A percentile compares a stretch with the other conserved stretches of the same genome.
Conservation (phyloP, 2,113 vertebrate species). For the Chamaetylas fuelleborni region DNA sequence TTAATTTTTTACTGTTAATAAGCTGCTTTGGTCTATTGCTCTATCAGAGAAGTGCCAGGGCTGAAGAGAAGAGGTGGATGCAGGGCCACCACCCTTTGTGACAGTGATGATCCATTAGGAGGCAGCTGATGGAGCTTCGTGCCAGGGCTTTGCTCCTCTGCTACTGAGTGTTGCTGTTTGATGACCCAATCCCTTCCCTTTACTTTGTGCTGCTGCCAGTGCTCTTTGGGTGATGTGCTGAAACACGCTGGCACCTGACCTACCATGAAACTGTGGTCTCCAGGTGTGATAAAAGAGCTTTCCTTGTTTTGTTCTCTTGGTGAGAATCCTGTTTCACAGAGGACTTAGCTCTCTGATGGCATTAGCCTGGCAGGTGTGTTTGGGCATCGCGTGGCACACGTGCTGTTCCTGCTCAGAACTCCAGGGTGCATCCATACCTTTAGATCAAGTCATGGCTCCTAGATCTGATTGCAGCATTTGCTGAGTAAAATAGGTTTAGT, state of each 20-base stretch:
- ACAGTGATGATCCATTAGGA: not conserved
- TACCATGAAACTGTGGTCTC: not conserved
- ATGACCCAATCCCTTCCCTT: not conserved
- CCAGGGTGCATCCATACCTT: not conserved
- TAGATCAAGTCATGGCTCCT: not conserved
- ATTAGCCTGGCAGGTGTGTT: not conserved
- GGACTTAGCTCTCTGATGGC: not conserved
- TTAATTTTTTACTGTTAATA: not conserved
- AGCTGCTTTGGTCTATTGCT: not conserved
- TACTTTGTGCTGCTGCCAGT: not conserved
- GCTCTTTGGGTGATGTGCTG: not conserved
- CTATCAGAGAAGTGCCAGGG: not conserved
- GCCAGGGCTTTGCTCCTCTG: not conserved
- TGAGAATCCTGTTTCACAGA: not conserved
- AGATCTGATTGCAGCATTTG: not conserved
- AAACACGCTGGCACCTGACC: fast-evolving
- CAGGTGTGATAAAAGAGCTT: not conserved
- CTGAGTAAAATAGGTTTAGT: not conserved
- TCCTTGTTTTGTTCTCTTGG: not conserved
- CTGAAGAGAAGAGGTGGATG: not conserved
- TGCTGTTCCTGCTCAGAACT: not conserved
- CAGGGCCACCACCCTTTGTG: not conserved
- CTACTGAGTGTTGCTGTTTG: not conserved
- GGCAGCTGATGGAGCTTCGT: not conserved
- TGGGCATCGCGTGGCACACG: fast-evolving